Percentiles rank a stretch among this genome's conserved stretches.
Evolutionary conservation across 2,888 invertebrate genomes (phyloP).

Genomic region (Megamerina dolium): DNA sequence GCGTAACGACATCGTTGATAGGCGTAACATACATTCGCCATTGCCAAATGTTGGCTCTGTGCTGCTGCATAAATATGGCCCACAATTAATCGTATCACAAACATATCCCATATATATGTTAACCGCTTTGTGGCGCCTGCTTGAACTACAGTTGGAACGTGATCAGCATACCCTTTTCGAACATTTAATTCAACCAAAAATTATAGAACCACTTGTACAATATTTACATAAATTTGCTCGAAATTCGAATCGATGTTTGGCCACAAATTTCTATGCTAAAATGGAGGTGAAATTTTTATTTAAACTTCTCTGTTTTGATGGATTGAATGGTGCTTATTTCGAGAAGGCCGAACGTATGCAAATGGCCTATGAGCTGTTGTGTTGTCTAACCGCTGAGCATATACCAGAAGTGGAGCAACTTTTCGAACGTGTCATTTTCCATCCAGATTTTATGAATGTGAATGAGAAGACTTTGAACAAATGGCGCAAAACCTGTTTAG

Average conservation of each 20-base stretch:
- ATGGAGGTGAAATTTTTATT: constrained; percentile 55
- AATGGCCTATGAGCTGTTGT: constrained; percentile 57
- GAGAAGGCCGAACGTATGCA: constrained; percentile 33
- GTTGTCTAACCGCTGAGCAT: constrained; percentile 57
- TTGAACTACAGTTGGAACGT: constrained; percentile 26
- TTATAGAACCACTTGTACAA: constrained; percentile 33
- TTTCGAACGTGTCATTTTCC: constrained; percentile 58
- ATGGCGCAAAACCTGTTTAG: constrained; percentile 52
- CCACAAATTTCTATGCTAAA: constrained; percentile 53
- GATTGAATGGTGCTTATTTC: constrained; percentile 34
- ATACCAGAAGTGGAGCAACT: constrained; percentile 55
- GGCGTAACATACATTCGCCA: constrained; percentile 40
- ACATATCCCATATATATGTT: constrained; percentile 41
- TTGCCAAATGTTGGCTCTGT: constrained; percentile 45
- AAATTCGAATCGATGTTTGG: constrained; percentile 32
- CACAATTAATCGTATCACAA: constrained; percentile 41
- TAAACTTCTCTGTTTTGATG: constrained; percentile 38
- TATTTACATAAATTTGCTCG: constrained; percentile 30
- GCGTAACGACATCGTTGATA: constrained; percentile 31
- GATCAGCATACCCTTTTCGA: constrained; percentile 29
- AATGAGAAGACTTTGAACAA: constrained; percentile 53
- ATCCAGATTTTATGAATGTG: constrained; percentile 53
- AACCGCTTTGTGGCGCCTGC: constrained; percentile 36
- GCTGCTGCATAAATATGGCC: constrained; percentile 34
- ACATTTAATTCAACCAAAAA: constrained; percentile 30